A percentile compares a stretch with the other conserved stretches of the same genome.
These are phyloP conservation scores for Cairina moschata DNA, from an alignment of 2,113 vertebrate genomes.

Conservation along the genomic window DNA sequence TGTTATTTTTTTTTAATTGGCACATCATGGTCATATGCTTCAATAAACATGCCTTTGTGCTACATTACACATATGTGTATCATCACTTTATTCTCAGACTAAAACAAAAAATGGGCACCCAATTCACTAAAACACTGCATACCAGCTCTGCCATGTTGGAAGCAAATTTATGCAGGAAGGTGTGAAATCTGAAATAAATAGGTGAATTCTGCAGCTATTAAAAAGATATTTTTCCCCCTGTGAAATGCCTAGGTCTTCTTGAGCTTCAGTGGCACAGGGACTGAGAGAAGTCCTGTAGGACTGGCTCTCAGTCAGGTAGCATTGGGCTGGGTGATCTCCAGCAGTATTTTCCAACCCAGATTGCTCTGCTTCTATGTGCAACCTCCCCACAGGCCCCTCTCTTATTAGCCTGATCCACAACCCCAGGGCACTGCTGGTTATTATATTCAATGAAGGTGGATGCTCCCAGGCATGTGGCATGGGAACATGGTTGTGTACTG, in stretches of 20 bases:
- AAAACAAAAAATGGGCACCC: constrained; percentile 61
- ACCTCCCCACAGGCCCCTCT: fast-evolving
- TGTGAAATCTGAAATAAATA: constrained; percentile 58
- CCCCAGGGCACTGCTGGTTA: not conserved
- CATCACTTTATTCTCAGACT: constrained; percentile 56
- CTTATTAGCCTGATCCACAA: not conserved
- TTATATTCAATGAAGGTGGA: not conserved
- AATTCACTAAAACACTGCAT: constrained; percentile 24
- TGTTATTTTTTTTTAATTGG: constrained; percentile 35
- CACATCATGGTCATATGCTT: constrained; percentile 70
- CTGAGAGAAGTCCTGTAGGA: not conserved
- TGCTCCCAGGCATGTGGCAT: not conserved
- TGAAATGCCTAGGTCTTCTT: not conserved
- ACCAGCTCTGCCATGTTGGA: constrained; percentile 44
- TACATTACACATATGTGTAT: constrained; percentile 76
- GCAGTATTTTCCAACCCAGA: not conserved
- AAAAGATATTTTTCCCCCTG: not conserved
- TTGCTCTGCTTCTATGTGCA: fast-evolving
- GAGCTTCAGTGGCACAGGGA: not conserved
- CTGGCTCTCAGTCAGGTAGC: not conserved
- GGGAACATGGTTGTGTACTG: fast-evolving
- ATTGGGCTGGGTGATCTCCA: not conserved
- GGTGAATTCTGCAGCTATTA: not conserved
- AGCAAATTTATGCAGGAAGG: constrained; percentile 33
- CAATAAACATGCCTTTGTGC: constrained; percentile 73